A percentile compares a stretch with the other conserved stretches of the same genome.
Evolutionary conservation across 2,113 vertebrate species (phyloP).

Genomic region (Todiramphus chloris): DNA sequence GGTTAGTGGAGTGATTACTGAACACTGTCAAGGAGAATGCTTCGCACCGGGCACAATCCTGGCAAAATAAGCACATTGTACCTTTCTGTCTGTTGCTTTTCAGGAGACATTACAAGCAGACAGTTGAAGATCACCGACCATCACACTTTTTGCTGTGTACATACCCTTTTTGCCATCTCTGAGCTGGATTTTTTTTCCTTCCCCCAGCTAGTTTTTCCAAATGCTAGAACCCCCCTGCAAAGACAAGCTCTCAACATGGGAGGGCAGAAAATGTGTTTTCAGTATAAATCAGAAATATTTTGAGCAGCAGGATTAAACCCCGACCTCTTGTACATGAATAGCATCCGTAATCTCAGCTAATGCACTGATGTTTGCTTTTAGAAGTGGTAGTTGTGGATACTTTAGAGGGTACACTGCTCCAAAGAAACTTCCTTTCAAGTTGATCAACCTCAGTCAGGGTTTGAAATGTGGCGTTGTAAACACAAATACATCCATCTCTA

Average conservation of each 20-base stretch:
- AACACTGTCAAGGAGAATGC: neutral
- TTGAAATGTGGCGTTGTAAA: neutral
- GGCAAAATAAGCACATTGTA: neutral
- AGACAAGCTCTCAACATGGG: neutral
- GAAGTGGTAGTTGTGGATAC: neutral
- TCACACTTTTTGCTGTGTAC: fast-evolving
- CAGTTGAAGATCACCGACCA: neutral
- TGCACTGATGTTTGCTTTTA: neutral
- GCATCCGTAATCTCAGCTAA: neutral
- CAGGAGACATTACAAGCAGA: neutral
- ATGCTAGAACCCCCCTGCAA: neutral
- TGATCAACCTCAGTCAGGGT: neutral
- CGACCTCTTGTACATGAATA: neutral
- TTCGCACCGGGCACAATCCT: neutral
- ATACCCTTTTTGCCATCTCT: neutral
- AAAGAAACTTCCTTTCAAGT: neutral
- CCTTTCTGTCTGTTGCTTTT: neutral
- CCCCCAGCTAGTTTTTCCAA: neutral
- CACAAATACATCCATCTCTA: neutral
- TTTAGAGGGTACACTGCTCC: neutral
- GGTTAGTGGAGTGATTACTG: neutral
- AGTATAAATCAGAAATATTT: neutral
- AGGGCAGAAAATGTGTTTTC: neutral
- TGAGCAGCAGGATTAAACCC: neutral
- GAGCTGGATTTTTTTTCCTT: neutral